phyloP scores from a whole-genome alignment of 2,113 vertebrate genomes.

The Callipepla californica region DNA sequence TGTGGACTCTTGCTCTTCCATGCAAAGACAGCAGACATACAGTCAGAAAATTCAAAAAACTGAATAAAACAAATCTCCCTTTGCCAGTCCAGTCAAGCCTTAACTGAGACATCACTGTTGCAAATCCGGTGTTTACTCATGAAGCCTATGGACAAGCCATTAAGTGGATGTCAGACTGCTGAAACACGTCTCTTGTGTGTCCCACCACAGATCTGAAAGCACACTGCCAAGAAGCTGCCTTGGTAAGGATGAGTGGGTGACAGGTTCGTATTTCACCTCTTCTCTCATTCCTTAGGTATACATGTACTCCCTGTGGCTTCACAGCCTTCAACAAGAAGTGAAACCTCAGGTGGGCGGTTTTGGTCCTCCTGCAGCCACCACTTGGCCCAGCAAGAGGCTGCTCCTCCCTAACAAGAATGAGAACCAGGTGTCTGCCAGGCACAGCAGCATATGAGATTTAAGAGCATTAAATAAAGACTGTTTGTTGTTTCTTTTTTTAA shows the following conservation, averaged over 20 bases:
- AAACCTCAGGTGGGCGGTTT: background rate
- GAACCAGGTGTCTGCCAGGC: background rate
- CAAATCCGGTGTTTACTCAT: background rate
- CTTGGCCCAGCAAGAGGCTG: background rate
- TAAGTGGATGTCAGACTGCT: background rate
- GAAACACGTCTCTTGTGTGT: rapidly evolving
- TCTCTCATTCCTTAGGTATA: background rate
- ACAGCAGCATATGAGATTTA: background rate
- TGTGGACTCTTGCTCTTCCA: background rate
- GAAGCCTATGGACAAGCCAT: background rate
- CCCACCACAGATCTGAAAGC: background rate
- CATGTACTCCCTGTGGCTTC: rapidly evolving
- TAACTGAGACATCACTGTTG: background rate
- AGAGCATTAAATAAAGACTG: background rate
- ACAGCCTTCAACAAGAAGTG: background rate
- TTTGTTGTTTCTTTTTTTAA: background rate
- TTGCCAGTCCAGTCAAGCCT: background rate
- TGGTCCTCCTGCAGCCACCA: background rate
- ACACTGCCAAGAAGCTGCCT: background rate
- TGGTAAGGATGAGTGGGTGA: background rate
- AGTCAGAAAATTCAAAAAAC: background rate
- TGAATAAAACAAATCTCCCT: background rate
- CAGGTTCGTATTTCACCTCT: background rate
- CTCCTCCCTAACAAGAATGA: background rate
- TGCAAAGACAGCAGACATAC: background rate